These are phyloP conservation scores for Neodiprion pinetum DNA, from an alignment of 1,140 invertebrate species.

Conservation along the genomic window DNA sequence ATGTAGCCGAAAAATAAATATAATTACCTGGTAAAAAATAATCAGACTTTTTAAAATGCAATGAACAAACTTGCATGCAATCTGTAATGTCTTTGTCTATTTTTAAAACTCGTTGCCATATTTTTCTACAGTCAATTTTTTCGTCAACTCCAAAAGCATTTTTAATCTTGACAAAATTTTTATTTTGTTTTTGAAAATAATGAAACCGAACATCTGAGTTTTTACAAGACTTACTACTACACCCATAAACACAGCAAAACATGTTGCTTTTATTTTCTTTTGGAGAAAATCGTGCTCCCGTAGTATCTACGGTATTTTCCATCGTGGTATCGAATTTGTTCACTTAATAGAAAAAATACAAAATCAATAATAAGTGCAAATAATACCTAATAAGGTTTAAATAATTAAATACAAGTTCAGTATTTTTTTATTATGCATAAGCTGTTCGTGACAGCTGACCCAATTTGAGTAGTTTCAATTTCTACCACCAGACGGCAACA, in stretches of 20 bases:
- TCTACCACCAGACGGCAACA: too few species aligned
- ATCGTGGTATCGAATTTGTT: background rate
- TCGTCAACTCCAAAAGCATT: constrained; percentile 10
- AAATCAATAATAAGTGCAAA: too few species aligned
- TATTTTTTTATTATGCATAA: too few species aligned
- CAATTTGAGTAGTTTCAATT: too few species aligned
- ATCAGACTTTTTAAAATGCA: constrained; percentile 5
- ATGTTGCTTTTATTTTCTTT: constrained; percentile 14
- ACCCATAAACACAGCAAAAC: constrained; percentile 12
- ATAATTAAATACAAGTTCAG: too few species aligned
- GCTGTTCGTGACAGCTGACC: too few species aligned
- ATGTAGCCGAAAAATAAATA: too few species aligned
- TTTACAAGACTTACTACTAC: background rate
- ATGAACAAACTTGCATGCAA: constrained; percentile 6
- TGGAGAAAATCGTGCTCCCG: constrained; percentile 10
- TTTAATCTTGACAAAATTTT: background rate
- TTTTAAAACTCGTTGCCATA: constrained; percentile 5
- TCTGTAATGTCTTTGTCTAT: background rate
- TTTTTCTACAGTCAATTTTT: constrained; percentile 13
- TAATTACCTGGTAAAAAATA: background rate
- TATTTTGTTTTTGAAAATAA: constrained; percentile 13
- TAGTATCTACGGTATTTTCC: background rate
- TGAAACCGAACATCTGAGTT: constrained; percentile 12
- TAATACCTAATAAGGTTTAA: too few species aligned
- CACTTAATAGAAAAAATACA: too few species aligned